phyloP scores from a whole-genome alignment of 2,113 vertebrate species.

The Procavia capensis region DNA sequence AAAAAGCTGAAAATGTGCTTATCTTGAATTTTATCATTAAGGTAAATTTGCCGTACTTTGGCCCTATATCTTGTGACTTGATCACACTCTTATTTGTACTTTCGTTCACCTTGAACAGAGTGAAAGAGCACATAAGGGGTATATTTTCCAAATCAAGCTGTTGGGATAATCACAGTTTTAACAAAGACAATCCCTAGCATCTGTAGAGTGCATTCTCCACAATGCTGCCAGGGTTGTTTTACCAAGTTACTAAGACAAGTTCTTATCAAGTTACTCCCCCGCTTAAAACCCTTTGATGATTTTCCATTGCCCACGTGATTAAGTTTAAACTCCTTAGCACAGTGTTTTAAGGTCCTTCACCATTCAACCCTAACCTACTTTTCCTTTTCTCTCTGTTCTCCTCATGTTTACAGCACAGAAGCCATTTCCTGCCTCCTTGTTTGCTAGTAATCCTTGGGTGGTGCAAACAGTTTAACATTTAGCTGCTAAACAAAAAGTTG shows the following conservation, averaged over 20 bases:
- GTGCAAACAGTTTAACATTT: not conserved
- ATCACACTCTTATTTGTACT: not conserved
- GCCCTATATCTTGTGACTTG: not conserved
- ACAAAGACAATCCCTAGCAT: conserved; percentile 28
- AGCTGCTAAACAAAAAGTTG: not conserved
- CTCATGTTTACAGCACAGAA: not conserved
- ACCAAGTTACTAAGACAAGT: conserved; percentile 55
- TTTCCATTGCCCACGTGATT: not conserved
- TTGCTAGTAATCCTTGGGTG: not conserved
- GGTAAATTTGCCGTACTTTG: not conserved
- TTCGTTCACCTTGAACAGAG: conserved; percentile 19
- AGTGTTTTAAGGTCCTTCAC: not conserved
- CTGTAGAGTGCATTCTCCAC: conserved; percentile 58
- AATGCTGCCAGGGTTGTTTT: conserved; percentile 35
- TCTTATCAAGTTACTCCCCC: conserved; percentile 64
- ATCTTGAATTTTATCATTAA: not conserved
- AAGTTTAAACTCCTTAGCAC: not conserved
- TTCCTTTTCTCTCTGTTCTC: not conserved
- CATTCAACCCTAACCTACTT: not conserved
- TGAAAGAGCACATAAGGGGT: not conserved
- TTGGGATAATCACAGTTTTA: conserved; percentile 36
- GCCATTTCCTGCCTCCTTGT: not conserved
- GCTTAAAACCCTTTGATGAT: conserved; percentile 59
- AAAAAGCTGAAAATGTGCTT: not conserved
- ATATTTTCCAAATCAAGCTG: conserved; percentile 57